phyloP scores from a whole-genome alignment of 2,113 vertebrate genomes.

The Uropsilus gracilis region DNA sequence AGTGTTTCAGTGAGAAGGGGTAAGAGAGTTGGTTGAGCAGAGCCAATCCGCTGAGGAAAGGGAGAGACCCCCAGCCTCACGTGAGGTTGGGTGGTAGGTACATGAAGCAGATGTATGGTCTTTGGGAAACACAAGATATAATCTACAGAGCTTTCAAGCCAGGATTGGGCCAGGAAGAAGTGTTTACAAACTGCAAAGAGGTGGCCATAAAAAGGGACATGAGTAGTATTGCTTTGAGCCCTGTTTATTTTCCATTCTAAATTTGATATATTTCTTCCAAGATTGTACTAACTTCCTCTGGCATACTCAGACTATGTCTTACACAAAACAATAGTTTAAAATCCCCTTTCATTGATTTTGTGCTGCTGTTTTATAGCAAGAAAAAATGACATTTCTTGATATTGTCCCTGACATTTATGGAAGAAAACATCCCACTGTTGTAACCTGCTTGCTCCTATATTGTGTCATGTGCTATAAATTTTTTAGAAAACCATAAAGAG shows the following conservation, averaged over 20 bases:
- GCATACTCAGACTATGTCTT: slow-evolving; percentile 40
- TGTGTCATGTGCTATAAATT: slow-evolving; percentile 27
- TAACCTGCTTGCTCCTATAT: background rate
- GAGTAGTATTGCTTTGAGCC: slow-evolving; percentile 10
- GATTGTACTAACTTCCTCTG: slow-evolving; percentile 52
- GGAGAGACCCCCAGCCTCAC: background rate
- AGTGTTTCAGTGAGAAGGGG: background rate
- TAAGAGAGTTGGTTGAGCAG: background rate
- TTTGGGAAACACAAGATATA: background rate
- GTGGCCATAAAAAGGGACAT: background rate
- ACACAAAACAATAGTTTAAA: slow-evolving; percentile 11
- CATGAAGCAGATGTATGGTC: background rate
- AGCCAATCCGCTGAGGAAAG: background rate
- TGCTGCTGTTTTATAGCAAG: slow-evolving; percentile 37
- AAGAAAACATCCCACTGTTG: slow-evolving; percentile 1
- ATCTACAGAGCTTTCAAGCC: background rate
- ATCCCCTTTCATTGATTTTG: slow-evolving; percentile 50
- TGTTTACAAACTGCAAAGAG: slow-evolving; percentile 2
- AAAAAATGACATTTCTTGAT: slow-evolving; percentile 62
- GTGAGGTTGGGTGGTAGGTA: background rate
- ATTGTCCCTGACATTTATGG: slow-evolving; percentile 67
- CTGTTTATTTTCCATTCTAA: slow-evolving; percentile 38
- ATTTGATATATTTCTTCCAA: slow-evolving; percentile 1
- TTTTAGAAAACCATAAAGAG: slow-evolving; percentile 48
- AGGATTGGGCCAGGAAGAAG: background rate